A percentile compares a stretch with the other conserved stretches of the same genome.
Evolutionary conservation across 2,797 vertebrate genomes (phyloP).

Genomic region (Gallinago nigripennis): DNA sequence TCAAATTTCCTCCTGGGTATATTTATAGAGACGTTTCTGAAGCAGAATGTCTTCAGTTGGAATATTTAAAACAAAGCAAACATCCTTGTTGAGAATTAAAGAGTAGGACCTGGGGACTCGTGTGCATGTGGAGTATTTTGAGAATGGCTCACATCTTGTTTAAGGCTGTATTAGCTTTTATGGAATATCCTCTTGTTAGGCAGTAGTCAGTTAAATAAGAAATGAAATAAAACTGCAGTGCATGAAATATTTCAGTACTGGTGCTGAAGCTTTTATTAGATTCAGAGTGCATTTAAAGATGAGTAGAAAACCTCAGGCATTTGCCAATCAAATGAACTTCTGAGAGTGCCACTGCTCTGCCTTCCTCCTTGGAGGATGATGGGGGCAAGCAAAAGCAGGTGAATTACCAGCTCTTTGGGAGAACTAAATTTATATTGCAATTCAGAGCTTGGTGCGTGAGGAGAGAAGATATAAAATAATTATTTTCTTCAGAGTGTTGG

Average conservation of each 20-base stretch:
- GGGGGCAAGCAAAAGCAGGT: background rate
- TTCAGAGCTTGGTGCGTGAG: background rate
- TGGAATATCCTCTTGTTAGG: background rate
- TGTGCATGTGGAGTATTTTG: background rate
- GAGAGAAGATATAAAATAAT: background rate
- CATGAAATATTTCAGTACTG: background rate
- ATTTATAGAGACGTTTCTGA: background rate
- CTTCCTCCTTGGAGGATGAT: background rate
- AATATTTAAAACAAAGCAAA: slow-evolving; percentile 5
- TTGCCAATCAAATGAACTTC: slow-evolving; percentile 29
- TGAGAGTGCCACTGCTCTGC: background rate
- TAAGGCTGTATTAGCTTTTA: background rate
- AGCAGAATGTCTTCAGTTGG: background rate
- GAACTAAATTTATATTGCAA: background rate
- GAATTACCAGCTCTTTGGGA: background rate
- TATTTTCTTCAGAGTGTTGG: background rate
- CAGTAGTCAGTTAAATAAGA: slow-evolving; percentile 4
- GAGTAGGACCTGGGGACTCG: background rate
- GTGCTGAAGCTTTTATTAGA: slow-evolving; percentile 47
- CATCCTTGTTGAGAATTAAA: background rate
- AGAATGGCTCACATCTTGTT: background rate
- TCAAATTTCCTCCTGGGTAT: background rate
- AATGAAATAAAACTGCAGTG: background rate
- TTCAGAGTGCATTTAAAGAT: slow-evolving; percentile 48
- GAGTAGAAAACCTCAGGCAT: slow-evolving; percentile 42